Evolutionary conservation across 2,888 invertebrate genomes (phyloP).

Genomic region (Rhyacophila evoluta): DNA sequence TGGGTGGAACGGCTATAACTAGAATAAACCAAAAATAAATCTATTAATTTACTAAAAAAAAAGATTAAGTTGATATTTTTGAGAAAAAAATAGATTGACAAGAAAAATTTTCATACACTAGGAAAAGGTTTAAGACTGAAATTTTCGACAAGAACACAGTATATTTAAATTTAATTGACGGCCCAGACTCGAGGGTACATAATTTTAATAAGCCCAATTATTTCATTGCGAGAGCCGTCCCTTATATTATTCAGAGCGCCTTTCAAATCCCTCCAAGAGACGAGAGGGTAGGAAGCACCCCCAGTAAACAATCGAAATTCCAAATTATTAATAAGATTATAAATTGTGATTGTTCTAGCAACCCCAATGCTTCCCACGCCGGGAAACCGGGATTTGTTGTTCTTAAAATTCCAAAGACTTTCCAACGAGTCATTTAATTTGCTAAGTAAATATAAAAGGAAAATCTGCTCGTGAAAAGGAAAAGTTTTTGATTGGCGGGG

Average conservation of each 20-base stretch:
- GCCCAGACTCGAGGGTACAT: background rate
- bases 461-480: constrained; percentile 17
- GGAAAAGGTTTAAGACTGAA: background rate
- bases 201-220: constrained; percentile 8
- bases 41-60: too few relatives aligned
- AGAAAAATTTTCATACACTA: background rate
- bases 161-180: background rate
- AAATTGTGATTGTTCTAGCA: constrained; percentile 43
- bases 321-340: constrained; percentile 50
- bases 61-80: too few relatives aligned
- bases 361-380: constrained; percentile 14
- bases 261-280: background rate
- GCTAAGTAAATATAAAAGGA: constrained; percentile 33
- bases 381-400: constrained; percentile 30
- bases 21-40: too few relatives aligned
- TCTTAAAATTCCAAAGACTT: constrained; percentile 32
- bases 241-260: constrained; percentile 14
- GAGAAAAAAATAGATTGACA: too few relatives aligned
- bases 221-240: constrained; percentile 19
- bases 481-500: constrained; percentile 18
- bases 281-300: background rate
- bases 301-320: constrained; percentile 44
- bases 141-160: background rate
- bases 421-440: constrained; percentile 32
- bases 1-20: too few relatives aligned